A percentile compares a stretch with the other conserved stretches of the same genome.
Conservation (phyloP, 2,113 vertebrate genomes). For the Cyrtonyx montezumae region DNA sequence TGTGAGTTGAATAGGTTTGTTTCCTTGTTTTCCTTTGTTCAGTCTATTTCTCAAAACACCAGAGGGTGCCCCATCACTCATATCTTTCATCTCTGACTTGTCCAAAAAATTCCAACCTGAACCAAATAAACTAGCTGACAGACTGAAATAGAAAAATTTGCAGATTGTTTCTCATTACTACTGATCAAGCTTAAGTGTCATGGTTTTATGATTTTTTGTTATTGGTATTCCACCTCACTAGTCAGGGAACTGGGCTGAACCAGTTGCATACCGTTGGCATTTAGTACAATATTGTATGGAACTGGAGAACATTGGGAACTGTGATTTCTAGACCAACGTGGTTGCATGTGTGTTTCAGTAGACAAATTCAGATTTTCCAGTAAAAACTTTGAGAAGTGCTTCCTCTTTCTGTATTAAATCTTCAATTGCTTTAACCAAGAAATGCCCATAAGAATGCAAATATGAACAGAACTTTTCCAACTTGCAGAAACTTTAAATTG, state of each 20-base stretch:
- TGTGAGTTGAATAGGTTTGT: not conserved
- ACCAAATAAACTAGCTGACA: not conserved
- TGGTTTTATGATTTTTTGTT: too few relatives aligned
- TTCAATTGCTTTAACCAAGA: not conserved
- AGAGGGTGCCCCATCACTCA: not conserved
- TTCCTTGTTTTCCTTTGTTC: not conserved
- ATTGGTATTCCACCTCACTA: too few relatives aligned
- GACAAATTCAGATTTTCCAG: not conserved
- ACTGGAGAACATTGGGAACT: not conserved
- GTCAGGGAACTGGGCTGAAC: too few relatives aligned
- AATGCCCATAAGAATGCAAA: not conserved
- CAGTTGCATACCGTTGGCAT: too few relatives aligned
- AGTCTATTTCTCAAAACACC: not conserved
- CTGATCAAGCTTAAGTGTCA: not conserved
- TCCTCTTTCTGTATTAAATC: not conserved
- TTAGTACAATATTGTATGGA: not conserved
- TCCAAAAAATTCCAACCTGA: not conserved
- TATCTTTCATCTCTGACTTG: not conserved
- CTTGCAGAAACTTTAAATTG: not conserved
- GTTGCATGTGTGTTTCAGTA: not conserved
- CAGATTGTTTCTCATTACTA: not conserved
- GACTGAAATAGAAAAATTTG: not conserved
- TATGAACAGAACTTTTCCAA: not conserved
- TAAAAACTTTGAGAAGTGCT: not conserved
- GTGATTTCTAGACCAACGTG: not conserved